phyloP scores from a whole-genome alignment of 92 coral and sea anemone species.

The Meandrina meandrites region DNA sequence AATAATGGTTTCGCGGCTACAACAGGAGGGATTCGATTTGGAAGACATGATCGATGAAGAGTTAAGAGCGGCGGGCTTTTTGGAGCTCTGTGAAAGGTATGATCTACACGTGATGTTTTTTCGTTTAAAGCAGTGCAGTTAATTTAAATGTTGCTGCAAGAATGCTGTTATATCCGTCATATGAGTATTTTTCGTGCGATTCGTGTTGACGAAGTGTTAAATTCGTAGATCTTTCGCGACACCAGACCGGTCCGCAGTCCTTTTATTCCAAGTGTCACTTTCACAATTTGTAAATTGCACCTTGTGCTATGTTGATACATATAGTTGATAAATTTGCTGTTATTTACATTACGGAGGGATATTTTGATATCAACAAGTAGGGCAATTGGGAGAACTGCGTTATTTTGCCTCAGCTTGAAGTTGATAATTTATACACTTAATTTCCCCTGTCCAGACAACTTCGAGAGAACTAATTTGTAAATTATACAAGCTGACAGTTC shows the following conservation, averaged over 20 bases:
- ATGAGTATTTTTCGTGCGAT: background rate
- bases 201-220: background rate
- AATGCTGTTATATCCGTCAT: no score
- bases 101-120: background rate
- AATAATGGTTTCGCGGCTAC: conserved; percentile 80
- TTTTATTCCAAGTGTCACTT: background rate
- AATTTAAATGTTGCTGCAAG: background rate
- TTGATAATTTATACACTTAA: background rate
- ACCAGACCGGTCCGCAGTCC: no score
- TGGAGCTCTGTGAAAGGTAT: conserved; percentile 70
- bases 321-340: background rate
- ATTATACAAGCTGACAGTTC: no score
- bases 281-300: background rate
- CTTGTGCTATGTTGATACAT: background rate
- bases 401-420: background rate
- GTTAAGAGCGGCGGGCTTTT: conserved; percentile 75
- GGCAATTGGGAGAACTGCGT: background rate
- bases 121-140: background rate
- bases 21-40: conserved; percentile 76
- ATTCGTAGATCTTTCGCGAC: background rate
- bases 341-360: background rate
- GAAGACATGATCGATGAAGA: conserved; percentile 80
- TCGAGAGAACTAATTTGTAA: no score
- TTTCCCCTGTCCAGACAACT: background rate
- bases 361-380: conserved; percentile 5